A percentile compares a stretch with the other conserved stretches of the same genome.
Evolutionary conservation across 2,888 invertebrate species (phyloP).

Genomic region (Mantis religiosa): DNA sequence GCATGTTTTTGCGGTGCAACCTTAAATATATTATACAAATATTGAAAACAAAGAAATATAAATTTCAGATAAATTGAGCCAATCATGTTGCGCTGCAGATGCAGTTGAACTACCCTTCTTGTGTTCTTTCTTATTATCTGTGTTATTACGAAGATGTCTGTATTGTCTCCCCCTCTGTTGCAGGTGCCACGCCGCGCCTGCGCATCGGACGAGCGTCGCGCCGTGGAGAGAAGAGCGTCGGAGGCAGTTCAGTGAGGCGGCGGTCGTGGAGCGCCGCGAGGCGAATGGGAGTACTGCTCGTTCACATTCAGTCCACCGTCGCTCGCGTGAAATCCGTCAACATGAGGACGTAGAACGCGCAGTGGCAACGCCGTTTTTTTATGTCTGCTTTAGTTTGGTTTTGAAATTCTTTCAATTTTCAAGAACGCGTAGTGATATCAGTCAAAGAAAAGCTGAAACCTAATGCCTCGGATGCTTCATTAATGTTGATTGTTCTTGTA

Average conservation of each 20-base stretch:
- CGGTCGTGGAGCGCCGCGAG: neutral
- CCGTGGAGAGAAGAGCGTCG: neutral
- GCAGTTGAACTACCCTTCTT: neutral
- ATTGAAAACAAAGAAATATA: too few relatives aligned
- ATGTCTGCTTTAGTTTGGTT: neutral
- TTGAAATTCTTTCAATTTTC: neutral
- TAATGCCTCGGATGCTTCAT: neutral
- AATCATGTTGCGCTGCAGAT: neutral
- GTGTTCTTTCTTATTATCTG: neutral
- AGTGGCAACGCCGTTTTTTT: neutral
- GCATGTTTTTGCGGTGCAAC: too few relatives aligned
- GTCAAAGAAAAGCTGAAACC: neutral
- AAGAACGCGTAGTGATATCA: neutral
- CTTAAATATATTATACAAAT: too few relatives aligned
- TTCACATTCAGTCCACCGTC: neutral
- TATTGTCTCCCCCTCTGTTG: neutral
- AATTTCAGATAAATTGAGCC: neutral
- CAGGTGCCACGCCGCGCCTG: neutral
- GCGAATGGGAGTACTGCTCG: neutral
- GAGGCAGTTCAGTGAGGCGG: constrained; percentile 4
- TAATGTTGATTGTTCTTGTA: neutral
- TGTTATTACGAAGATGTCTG: neutral
- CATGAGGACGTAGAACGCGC: neutral
- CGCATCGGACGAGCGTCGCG: neutral
- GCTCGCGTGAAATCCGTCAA: neutral